phyloP scores from a whole-genome alignment of 2,113 vertebrate species.

The Gallinago jamesoni region DNA sequence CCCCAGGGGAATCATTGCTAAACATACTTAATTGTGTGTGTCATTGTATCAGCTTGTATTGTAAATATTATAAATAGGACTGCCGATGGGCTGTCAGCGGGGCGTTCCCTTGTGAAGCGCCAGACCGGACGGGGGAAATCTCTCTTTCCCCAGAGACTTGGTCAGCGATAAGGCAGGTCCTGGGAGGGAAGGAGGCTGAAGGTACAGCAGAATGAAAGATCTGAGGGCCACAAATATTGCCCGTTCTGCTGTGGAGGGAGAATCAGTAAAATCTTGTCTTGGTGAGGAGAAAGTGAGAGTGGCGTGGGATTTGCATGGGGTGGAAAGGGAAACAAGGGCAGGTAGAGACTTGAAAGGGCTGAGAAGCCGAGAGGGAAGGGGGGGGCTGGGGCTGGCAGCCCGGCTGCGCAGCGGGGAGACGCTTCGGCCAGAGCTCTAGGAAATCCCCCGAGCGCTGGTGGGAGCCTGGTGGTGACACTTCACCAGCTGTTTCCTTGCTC shows the following conservation, averaged over 20 bases:
- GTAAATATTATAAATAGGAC: background rate
- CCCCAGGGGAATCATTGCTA: background rate
- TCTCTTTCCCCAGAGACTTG: background rate
- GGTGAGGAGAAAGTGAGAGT: background rate
- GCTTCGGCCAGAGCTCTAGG: background rate
- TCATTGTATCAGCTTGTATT: background rate
- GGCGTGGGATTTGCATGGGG: background rate
- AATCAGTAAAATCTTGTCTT: background rate
- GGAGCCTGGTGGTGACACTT: background rate
- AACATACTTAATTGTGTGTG: background rate
- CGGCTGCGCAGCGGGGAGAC: fast-evolving
- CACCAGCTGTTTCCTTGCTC: background rate
- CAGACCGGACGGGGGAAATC: background rate
- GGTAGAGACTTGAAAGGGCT: background rate
- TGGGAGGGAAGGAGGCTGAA: background rate
- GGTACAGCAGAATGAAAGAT: background rate
- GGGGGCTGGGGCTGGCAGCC: background rate
- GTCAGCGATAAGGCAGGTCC: background rate
- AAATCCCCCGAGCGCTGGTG: background rate
- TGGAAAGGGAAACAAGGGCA: background rate
- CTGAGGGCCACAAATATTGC: background rate
- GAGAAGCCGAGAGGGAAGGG: background rate
- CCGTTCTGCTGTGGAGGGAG: fast-evolving
- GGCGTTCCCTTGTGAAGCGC: background rate
- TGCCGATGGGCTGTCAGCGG: background rate